Base-by-base conservation (phyloP, 2,797 vertebrate species). In the Brotula barbata region DNA sequence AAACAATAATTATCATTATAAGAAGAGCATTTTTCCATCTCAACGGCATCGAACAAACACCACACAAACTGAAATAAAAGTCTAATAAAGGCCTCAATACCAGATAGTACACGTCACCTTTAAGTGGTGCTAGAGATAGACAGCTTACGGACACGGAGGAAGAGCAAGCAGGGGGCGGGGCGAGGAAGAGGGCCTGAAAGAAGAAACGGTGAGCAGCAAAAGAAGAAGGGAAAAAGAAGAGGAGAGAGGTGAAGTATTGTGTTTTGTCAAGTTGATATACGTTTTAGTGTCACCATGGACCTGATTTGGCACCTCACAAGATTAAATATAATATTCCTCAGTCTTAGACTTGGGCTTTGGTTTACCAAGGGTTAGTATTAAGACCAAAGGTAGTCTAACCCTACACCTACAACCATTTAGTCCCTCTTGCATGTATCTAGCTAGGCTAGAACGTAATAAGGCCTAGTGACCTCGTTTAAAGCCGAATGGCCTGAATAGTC, bases 11-110 rank as follows among this genome's bases (percentile, higher is more conserved):
- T 84, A 90, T 90, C 73, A 88, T 90, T 80, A 90, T 81, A 89
- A 91, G 80, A 88, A 88, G 89, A 92, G 87, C 85, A 84, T 89
- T 85, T 89, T 90, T 88, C 88, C 87, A 92, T 92, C 89, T 92
- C 87, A 81, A 89, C 81, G 83, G 89, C 88, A 88, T 89, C 57
- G 87, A 89, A 90, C 80, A 57, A 87, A 89, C 83, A 90, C 82
- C 85, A 87, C 85, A 89, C 70, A 66, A 89, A 89, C 69, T 57
- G 82, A 89, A 88, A 89, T 80, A 64, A 88, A 87, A 86, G 64
- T 87, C 84, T 86, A 86, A 88, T 87, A 86, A 90, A 91, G 91
- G 90, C 91, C 89, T 91, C 90, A 77, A 89, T 89, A 91, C 89
- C 89, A 89, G 87, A 90, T 86, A 91, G 87, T 86, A 91, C 83